These are phyloP conservation scores for Drosophila multiciliata DNA, from an alignment of 2,888 invertebrate species.

Conservation along the genomic window DNA sequence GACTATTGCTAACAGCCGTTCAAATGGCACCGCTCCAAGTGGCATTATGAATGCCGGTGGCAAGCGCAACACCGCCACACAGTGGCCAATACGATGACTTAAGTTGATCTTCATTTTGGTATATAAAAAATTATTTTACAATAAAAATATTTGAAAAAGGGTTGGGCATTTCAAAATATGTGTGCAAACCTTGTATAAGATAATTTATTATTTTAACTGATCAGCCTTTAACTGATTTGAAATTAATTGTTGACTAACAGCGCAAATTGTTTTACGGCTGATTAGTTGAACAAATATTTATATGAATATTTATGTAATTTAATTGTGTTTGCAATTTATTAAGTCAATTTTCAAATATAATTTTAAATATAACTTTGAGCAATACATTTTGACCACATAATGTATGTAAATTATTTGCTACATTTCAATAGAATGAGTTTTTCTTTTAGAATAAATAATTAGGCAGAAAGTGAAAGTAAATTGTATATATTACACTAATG, in stretches of 20 bases:
- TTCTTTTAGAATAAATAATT: neutral
- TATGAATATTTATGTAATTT: neutral
- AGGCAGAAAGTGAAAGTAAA: neutral
- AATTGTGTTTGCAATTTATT: neutral
- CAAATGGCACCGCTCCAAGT: constrained; percentile 68
- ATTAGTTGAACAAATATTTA: neutral
- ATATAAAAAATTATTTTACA: neutral
- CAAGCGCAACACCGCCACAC: constrained; percentile 20
- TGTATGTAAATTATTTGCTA: neutral
- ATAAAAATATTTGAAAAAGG: neutral
- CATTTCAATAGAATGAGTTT: neutral
- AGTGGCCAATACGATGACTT: constrained; percentile 28
- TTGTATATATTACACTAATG: neutral
- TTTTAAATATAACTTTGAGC: neutral
- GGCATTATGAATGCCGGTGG: constrained; percentile 37
- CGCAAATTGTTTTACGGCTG: neutral
- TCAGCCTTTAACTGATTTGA: neutral
- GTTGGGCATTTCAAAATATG: neutral
- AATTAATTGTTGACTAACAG: neutral
- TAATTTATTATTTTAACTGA: neutral
- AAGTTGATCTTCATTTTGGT: constrained; percentile 31
- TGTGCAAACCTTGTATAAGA: neutral
- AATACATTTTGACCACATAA: neutral
- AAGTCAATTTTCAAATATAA: neutral
- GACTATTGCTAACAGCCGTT: constrained; percentile 78